A percentile compares a stretch with the other conserved stretches of the same genome.
Evolutionary conservation across 2,888 invertebrate genomes (phyloP).

Genomic region (Nephrotoma flavescens): DNA sequence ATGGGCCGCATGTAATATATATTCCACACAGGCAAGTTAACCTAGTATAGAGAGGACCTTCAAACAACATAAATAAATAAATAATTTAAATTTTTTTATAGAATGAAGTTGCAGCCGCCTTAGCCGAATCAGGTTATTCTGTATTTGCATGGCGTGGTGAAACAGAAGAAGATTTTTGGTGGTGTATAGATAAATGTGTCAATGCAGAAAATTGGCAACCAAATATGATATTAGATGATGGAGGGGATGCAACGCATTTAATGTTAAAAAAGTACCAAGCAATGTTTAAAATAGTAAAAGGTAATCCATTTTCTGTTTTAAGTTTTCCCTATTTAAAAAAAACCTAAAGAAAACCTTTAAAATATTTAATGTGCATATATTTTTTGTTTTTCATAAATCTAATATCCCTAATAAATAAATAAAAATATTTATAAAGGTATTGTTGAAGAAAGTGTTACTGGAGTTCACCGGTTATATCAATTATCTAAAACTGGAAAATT

Average conservation of each 20-base stretch:
- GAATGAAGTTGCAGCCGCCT: slow-evolving; percentile 93
- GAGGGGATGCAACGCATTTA: slow-evolving; percentile 91
- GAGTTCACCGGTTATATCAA: slow-evolving; percentile 94
- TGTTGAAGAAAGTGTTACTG: slow-evolving; percentile 94
- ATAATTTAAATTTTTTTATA: slow-evolving; percentile 27
- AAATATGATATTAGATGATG: slow-evolving; percentile 95
- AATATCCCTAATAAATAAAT: slow-evolving; percentile 8
- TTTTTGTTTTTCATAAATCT: slow-evolving; percentile 13
- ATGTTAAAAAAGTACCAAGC: slow-evolving; percentile 92
- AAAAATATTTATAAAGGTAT: slow-evolving; percentile 46
- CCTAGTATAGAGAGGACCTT: too few species aligned
- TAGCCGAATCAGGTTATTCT: slow-evolving; percentile 79
- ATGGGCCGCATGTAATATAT: slow-evolving; percentile 97
- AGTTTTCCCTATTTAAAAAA: neutral
- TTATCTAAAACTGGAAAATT: slow-evolving; percentile 87
- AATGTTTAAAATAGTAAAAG: slow-evolving; percentile 82
- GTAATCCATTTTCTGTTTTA: neutral
- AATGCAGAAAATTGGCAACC: slow-evolving; percentile 89
- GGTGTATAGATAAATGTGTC: slow-evolving; percentile 95
- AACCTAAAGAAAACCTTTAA: neutral
- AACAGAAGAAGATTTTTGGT: slow-evolving; percentile 97
- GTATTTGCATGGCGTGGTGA: slow-evolving; percentile 96
- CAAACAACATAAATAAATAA: neutral
- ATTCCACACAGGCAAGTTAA: slow-evolving; percentile 68
- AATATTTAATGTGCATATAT: neutral